Base-by-base conservation (phyloP, 2,797 vertebrate species). In the Lepidocolaptes lacrymiger region DNA sequence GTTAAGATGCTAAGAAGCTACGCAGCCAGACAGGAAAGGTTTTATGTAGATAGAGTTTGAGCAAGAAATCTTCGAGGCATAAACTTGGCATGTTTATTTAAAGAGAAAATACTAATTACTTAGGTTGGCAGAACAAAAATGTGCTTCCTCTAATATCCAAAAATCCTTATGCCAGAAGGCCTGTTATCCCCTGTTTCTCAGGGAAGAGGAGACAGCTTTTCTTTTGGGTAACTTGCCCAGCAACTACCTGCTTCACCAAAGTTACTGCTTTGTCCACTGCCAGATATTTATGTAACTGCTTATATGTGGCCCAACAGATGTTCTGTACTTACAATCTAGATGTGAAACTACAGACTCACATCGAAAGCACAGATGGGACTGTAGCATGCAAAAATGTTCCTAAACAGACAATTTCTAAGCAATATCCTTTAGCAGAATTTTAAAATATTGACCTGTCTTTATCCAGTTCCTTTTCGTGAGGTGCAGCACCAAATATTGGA, bases 21-120 rank as follows among this genome's bases (percentile, higher is more conserved):
- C 56, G 66, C 37, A 91, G 73, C 46, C 39, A 85, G 67, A 43
- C 74, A 81, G 85, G 46, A 89, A 80, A 83, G 7, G 34, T 75
- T 88, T 55, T 46, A 62, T 30, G 32, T 15, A 63, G 66, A 80
- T 51, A 37, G 22, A 74, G n/a, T 74, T 88, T 9, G 43, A 86
- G 54, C 43, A 91, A 89, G 51, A 90, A 93, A 84, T 72, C 46
- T 58, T 55, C 46, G 75, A 83, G 49, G 19, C 79, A 81, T 86
- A 91, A 88, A 84, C 22, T 77, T 88, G 79, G 82, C 85, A 52
- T 24, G 24, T 28, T 85, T 83, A 56, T 85, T 89, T 88, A 43
- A 89, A 78, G 36, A 78, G 43, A 91, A 95, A 96, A 90, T 61
- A 32, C 18, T 80, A 66, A 85, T 80, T 87, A 74, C 77, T 74